Conservation (phyloP, 2,797 vertebrate species). For the Sphenopsis melanotis region DNA sequence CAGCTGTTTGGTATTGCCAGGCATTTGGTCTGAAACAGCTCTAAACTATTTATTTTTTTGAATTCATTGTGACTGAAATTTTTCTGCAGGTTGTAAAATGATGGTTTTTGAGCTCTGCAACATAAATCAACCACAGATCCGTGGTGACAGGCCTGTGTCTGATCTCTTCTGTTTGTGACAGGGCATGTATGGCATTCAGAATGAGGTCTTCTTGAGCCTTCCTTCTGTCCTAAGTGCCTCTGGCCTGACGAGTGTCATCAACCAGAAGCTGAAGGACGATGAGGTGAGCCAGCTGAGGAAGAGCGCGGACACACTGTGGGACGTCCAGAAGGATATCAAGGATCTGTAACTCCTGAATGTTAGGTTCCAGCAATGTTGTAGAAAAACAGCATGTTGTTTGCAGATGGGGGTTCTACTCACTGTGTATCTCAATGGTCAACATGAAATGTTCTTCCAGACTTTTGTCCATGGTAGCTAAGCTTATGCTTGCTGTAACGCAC, state of each 20-base stretch:
- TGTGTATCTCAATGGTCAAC: neutral
- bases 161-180: conserved; percentile 45
- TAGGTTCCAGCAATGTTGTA: neutral
- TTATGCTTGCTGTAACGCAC: conserved; percentile 37
- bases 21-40: neutral
- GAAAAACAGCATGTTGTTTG: neutral
- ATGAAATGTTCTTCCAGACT: conserved; percentile 34
- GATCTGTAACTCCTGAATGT: conserved; percentile 78
- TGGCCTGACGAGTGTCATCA: conserved; percentile 88
- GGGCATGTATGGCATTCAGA: conserved; percentile 88
- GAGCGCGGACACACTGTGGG: conserved; percentile 91
- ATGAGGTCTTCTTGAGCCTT: conserved; percentile 93
- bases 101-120: neutral
- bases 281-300: conserved; percentile 89
- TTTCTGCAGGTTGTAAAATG: neutral
- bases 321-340: conserved; percentile 92
- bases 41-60: neutral
- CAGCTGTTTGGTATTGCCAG: neutral
- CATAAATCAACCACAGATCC: neutral
- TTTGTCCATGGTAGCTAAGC: conserved; percentile 44
- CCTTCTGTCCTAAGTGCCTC: conserved; percentile 85
- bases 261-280: conserved; percentile 88
- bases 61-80: neutral
- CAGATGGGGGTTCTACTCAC: neutral
- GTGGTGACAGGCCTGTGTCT: neutral